Evolutionary conservation across 2,797 vertebrate genomes (phyloP).

Genomic region (Megalops cyprinoides): DNA sequence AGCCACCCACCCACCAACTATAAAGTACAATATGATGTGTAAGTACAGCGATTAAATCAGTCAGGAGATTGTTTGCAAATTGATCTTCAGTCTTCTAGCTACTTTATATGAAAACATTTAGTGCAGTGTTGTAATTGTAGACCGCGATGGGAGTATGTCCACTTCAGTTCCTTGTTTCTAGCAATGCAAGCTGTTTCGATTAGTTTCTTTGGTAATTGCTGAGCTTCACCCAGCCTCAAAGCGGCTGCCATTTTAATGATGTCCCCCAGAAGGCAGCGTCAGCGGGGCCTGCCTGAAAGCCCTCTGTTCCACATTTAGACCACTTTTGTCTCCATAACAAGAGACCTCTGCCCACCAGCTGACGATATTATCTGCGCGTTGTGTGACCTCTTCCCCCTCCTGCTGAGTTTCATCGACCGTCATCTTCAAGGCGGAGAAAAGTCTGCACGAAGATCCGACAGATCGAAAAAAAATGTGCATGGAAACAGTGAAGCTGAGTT

Average conservation of each 20-base stretch:
- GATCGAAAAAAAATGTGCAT: neutral
- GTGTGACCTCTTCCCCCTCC: constrained; percentile 6
- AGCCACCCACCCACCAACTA: neutral
- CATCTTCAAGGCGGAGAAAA: constrained; percentile 15
- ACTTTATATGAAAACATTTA: neutral
- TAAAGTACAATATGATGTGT: neutral
- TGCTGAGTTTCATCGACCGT: constrained; percentile 11
- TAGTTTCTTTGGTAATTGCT: neutral
- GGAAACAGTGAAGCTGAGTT: neutral
- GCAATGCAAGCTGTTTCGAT: neutral
- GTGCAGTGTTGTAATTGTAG: neutral
- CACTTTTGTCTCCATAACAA: constrained; percentile 27
- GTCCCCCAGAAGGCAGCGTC: neutral
- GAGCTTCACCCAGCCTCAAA: neutral
- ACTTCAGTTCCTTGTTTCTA: neutral
- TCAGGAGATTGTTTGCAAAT: neutral
- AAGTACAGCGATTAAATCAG: neutral
- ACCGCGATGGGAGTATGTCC: neutral
- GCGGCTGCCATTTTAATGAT: constrained; percentile 14
- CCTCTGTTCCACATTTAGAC: constrained; percentile 23
- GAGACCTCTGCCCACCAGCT: constrained; percentile 31
- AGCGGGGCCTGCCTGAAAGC: neutral
- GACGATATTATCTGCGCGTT: constrained; percentile 26
- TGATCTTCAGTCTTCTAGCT: neutral
- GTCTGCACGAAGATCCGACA: constrained; percentile 2